These are phyloP conservation scores for Leptoclinus maculatus DNA, from an alignment of 2,797 vertebrate species.

Conservation along the genomic window DNA sequence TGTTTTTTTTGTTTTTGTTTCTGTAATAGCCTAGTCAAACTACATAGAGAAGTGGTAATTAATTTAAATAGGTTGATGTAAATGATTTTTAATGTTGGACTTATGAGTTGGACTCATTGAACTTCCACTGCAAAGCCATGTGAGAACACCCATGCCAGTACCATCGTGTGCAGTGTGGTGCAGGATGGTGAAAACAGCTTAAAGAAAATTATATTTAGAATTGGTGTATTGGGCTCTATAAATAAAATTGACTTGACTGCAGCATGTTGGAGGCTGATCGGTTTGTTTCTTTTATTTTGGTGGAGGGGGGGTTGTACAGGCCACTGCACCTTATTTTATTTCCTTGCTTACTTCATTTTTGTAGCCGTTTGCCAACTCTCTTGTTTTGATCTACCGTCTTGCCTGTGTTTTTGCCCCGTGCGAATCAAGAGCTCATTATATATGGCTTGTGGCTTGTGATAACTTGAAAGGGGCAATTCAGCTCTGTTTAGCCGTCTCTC, in stretches of 20 bases:
- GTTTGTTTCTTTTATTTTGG: background rate
- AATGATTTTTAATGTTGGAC: background rate
- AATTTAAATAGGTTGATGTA: background rate
- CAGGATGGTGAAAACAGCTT: conserved; percentile 18
- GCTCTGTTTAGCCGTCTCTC: conserved; percentile 45
- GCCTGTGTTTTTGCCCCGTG: conserved; percentile 7
- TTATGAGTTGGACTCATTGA: conserved; percentile 1
- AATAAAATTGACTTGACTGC: background rate
- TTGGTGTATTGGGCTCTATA: background rate
- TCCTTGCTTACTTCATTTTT: background rate
- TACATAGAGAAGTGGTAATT: background rate
- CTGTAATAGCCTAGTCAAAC: background rate
- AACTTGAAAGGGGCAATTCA: conserved; percentile 50
- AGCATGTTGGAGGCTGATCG: conserved; percentile 8
- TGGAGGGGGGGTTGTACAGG: background rate
- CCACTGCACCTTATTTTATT: conserved; percentile 3
- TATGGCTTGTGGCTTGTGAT: conserved; percentile 42
- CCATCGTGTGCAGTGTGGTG: background rate
- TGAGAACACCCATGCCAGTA: background rate
- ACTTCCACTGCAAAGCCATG: background rate
- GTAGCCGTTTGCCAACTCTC: conserved; percentile 13
- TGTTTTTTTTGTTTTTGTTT: background rate
- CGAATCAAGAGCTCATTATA: conserved; percentile 51
- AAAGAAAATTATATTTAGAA: background rate
- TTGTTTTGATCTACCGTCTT: conserved; percentile 28